phyloP scores from a whole-genome alignment of 2,888 invertebrate genomes.

The Argyresthia albistria region DNA sequence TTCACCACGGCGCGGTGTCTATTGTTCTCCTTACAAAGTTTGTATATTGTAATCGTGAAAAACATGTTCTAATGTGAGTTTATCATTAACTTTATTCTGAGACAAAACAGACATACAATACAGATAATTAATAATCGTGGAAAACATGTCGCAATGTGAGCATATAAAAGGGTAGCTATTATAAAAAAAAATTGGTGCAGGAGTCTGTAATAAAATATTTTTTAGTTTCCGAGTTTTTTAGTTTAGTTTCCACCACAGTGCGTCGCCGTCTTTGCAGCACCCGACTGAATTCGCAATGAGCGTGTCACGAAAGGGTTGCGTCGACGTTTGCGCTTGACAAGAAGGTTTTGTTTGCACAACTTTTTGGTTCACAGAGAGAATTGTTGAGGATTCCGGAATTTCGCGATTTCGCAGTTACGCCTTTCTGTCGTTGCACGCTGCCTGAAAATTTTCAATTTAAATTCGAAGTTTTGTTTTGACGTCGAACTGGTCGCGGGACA shows the following conservation, averaged over 20 bases:
- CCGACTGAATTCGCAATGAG: constrained; percentile 56
- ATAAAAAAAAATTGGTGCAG: too few relatives aligned
- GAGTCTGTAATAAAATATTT: too few relatives aligned
- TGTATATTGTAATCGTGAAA: too few relatives aligned
- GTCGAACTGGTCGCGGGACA: too few relatives aligned
- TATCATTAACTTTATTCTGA: too few relatives aligned
- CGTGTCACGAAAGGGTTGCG: constrained; percentile 51
- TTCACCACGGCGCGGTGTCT: too few relatives aligned
- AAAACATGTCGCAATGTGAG: too few relatives aligned
- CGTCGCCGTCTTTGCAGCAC: constrained; percentile 17
- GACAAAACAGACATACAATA: too few relatives aligned
- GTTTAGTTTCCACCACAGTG: constrained; percentile 23
- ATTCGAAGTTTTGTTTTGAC: neutral
- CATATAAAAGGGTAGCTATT: too few relatives aligned
- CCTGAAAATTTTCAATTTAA: constrained; percentile 12
- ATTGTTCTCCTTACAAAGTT: too few relatives aligned
- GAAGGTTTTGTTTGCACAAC: constrained; percentile 53
- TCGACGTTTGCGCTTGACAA: constrained; percentile 52
- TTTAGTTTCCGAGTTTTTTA: constrained; percentile 13
- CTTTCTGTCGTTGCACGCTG: neutral
- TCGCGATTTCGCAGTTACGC: neutral
- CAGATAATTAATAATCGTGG: too few relatives aligned
- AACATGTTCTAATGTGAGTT: too few relatives aligned
- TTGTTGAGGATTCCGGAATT: neutral
- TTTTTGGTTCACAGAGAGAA: constrained; percentile 27